Base-by-base conservation (phyloP, 2,797 vertebrate genomes). In the Alosa sapidissima region DNA sequence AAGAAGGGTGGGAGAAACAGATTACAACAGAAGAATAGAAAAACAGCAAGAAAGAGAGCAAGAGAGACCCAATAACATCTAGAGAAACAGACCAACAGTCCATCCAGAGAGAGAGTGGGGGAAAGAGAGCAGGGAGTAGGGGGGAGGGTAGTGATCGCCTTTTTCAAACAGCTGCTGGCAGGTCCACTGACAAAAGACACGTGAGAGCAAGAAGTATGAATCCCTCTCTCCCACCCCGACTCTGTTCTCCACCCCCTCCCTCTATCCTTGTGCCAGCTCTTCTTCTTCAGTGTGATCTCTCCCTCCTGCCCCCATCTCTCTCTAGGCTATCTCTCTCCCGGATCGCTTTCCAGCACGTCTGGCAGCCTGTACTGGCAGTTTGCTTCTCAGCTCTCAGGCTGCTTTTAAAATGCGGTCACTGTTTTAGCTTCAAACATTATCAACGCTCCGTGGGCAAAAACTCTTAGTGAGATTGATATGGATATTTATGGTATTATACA, bases 181-280 rank as follows among this genome's bases (percentile, higher is more conserved):
- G 78, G 83, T 52, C 86, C 88, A 90, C 85, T 88, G 92, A 92
- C 85, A 89, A 90, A 65, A 48, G 83, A 89, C 92, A 92, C 85
- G 88, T 92, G 92, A 94, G 88, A 86, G 92, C 90, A 91, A 41
- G 75, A 85, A 84, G 54, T 55, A 84, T 60, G 36, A 48, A 83
- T 75, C 24, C 28, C 28, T 36, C 68, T 16, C 16, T 16, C 72
- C 14, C 36, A 0, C 36, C 72, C 41, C 0, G 0, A 21, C 41
- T 47, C 14, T 45, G 16, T 45, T 45, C 33, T 75, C 68, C 68
- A 75, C 8, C 65, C 65, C 0, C 58, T 24, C n/a, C 14, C 13
- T 24, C 72, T 75, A 36, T 6, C 13, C 65, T 41, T 19, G 11
- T 75, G 68, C 36, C 68, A 75, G 36, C 68, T 75, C 68, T 75